phyloP scores from a whole-genome alignment of 2,888 invertebrate species.

The Eupithecia pulchellata region DNA sequence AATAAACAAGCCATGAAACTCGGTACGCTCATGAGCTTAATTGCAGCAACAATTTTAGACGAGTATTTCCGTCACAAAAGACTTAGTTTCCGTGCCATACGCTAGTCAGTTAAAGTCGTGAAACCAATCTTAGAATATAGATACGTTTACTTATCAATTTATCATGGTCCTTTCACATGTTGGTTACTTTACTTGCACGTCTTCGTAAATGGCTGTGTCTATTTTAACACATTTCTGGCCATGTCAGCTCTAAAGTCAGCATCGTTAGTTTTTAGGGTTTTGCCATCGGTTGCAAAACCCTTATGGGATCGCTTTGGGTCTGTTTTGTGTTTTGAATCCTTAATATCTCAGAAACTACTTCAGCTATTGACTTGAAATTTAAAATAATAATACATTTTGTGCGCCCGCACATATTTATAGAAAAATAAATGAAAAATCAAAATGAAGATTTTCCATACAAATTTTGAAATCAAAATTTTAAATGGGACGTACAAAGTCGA shows the following conservation, averaged over 20 bases:
- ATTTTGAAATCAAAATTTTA: no score
- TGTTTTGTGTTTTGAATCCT: no score
- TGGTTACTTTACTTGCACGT: not conserved
- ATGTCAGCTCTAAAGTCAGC: not conserved
- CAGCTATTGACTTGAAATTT: no score
- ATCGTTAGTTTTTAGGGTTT: not conserved
- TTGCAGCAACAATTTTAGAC: constrained; percentile 6
- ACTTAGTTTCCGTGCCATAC: not conserved
- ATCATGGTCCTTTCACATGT: not conserved
- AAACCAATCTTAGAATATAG: not conserved
- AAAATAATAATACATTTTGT: no score
- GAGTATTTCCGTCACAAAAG: not conserved
- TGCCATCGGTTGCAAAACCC: no score
- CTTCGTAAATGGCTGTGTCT: not conserved
- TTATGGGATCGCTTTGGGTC: no score
- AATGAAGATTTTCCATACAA: no score
- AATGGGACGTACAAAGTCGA: no score
- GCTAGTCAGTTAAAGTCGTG: not conserved
- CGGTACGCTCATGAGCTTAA: not conserved
- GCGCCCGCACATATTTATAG: no score
- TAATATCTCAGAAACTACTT: no score
- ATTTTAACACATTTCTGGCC: no score
- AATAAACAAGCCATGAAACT: constrained; percentile 2
- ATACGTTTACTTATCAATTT: not conserved
- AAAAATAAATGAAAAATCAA: no score